Base-by-base conservation (phyloP, 2,888 invertebrate genomes). In the Xestia sexstrigata region DNA sequence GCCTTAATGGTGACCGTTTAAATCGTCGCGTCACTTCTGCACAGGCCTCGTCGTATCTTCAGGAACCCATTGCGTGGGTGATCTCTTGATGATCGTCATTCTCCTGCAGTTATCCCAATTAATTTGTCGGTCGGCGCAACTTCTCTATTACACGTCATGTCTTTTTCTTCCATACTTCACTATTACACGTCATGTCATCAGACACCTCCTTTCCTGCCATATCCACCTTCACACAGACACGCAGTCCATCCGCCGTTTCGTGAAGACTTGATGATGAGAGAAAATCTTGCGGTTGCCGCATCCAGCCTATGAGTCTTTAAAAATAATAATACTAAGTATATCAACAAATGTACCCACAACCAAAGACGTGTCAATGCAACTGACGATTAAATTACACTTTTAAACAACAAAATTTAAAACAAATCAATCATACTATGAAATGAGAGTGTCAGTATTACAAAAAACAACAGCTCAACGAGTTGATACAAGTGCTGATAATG, bases 401-500 rank as follows among this genome's bases (percentile, higher is more conserved):
- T 20, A 72, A 58, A 71, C 52, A 47, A 42, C 30, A 47, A 17
- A 52, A 42, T 70, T 74, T 74, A 77, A 76, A 84, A 77, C 70
- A 73, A 78, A 93, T 93, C 92, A 90, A 94, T 94, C 91, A 93
- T 88, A 89, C 84, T 88, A 86, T 79, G 83, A 88, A 88, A 91
- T 84, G 82, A 88, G 86, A 89, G 79, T 86, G 76, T 82, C 83
- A 79, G 81, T 93, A 92, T 92, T 91, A 92, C 90, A 92, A 91
- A 92, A 92, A 86, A 65, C 42, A 26, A 91, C 89, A 87, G 85
- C 88, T 93, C 88, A 90, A 94, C 92, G 91, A 92, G 89, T 89
- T 91, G 93, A 95, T 95, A 95, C 93, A 93, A 93, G 89, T 88
- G 76, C 87, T 92, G 96, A 96, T 96, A 96, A 94, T 86, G 77